phyloP scores from a whole-genome alignment of 2,797 vertebrate species.

The Taeniopygia guttata region DNA sequence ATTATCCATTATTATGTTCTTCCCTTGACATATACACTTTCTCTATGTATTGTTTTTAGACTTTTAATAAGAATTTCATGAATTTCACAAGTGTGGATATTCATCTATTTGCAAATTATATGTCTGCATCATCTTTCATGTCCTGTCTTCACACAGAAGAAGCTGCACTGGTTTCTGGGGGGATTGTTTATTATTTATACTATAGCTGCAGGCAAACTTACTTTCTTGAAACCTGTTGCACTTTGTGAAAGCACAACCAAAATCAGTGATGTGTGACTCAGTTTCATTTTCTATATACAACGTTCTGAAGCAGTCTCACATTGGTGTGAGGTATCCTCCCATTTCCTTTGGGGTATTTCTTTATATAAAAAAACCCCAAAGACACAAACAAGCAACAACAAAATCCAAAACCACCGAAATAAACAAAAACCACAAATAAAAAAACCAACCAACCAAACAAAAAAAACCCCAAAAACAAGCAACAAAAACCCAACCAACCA shows the following conservation, averaged over 20 bases:
- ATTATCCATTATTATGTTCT: background rate
- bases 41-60: background rate
- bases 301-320: background rate
- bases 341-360: background rate
- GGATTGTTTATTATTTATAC: background rate
- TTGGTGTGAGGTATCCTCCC: background rate
- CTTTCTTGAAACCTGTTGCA: background rate
- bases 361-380: background rate
- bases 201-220: background rate
- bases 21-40: background rate
- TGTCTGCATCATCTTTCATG: background rate
- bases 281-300: background rate
- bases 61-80: background rate
- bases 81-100: background rate
- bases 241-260: background rate
- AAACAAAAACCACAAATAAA: background rate
- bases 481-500: background rate
- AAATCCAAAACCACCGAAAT: background rate
- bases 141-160: background rate
- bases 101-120: background rate
- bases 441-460: background rate
- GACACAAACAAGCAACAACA: background rate
- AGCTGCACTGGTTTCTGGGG: background rate
- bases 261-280: background rate
- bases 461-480: background rate